Evolutionary conservation across 2,113 vertebrate genomes (phyloP), one percentile per base, ranked within the genome.

Genomic region (Lophochroa leadbeateri): DNA sequence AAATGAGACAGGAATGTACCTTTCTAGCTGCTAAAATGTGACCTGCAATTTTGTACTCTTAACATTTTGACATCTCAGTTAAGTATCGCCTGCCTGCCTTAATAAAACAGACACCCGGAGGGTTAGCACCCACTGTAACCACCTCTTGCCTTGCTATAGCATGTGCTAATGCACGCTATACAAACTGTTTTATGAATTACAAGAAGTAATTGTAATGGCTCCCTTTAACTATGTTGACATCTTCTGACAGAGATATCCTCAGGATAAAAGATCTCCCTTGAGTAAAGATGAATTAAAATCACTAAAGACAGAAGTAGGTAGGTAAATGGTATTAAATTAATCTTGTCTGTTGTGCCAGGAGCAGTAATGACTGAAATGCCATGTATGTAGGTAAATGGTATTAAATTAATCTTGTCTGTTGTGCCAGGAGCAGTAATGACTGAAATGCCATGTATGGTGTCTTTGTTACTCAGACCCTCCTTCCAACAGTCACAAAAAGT

Each of bases 101-200:
- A 39, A 41, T 13, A 68, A 75, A 70, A 29, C 31, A 58, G 69
- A 60, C 43, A 18, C 15, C 7, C 0, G 0, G 69, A 74, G 41
- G 29, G 15, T 17, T 80, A 77, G 23, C 31, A 86, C 21, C 43
- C 49, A 3, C 64, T 50, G 17, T 49, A 80, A 33, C n/a, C 49
- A 63, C 44, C 64, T 55, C 71, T 49, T 82, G 43, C 28, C 35
- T 61, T 63, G 29, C 87, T 13, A 0, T 2, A 39, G 6, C 43
- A 6, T 4, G 1, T 6, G 43, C 9, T 31, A 24, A 25, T 2
- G 17, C 52, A 46, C 4, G 1, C 57, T 35, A 17, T 37, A 10
- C 37, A 82, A 53, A 61, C 16, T 41, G 17, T 28, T 82, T 37
- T 39, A 64, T 0, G 2, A n/a, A 49, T 43, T 5, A 15, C 19